Evolutionary conservation across 35 echinoderm and acorn worm genomes (phyloP), one percentile per base, ranked within the genome.

Genomic region (Anneissia japonica): DNA sequence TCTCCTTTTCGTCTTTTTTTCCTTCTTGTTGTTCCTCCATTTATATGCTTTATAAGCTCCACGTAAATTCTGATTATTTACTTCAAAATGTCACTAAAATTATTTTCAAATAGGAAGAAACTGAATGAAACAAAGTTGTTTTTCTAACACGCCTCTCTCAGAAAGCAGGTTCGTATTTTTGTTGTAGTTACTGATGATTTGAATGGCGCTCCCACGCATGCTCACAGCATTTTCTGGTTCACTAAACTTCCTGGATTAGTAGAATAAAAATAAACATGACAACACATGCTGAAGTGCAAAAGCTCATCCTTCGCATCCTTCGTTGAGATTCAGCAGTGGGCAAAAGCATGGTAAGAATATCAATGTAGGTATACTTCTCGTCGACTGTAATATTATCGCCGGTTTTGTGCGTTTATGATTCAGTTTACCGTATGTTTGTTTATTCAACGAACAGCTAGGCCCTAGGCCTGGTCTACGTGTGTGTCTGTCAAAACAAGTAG

Each of bases 1-100:
- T 97, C 72, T 97, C 95, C 79, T 97, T 97, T 83, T 97, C 95
- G 79, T 97, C 95, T 56, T 97, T 97, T 86, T 97, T 97, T 34
- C 95, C 95, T 80, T 97, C 95, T 80, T 90, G 88, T 46, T 80
- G 84, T 81, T 93, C 95, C 73, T 93, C 94, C 94, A 97, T 97
- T 7, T 4, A 75, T 45, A 4, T 30, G 4, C 74, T 13, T 14
- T 31, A 79, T 10, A 1, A 79, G 16, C 21, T 4, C 26, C 26
- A 16, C 5, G 1, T 64, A 64, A 64, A 64, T 64, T 64, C 11
- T 16, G 9, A 64, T 26, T 64, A 19, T 64, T 23, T 64, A 3
- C 51, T 64, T 64, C 21, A 9, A 64, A 64, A 2, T 16, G 51
- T 64, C 26, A 64, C 51, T 26, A 9, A 16, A 16, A 19, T 64